Conservation (phyloP, 2,888 invertebrate species). For the Ferdinandea cuprea region DNA sequence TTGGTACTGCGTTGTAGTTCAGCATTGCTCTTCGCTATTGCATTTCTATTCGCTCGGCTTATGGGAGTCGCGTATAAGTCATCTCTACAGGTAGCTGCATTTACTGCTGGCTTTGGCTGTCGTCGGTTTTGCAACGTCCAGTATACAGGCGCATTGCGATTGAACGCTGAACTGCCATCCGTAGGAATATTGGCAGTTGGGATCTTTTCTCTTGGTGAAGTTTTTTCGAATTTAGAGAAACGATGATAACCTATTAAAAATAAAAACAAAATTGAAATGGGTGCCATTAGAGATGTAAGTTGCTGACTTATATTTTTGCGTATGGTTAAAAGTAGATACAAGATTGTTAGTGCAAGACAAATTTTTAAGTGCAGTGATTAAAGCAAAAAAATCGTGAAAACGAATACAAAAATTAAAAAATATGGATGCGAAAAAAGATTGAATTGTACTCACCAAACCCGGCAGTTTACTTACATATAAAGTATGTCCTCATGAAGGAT, state of each 20-base stretch:
- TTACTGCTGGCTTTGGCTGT: slow-evolving; percentile 77
- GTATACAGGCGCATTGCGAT: slow-evolving; percentile 84
- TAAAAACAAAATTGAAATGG: slow-evolving; percentile 22
- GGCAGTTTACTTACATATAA: slow-evolving; percentile 45
- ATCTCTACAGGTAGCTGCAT: slow-evolving; percentile 79
- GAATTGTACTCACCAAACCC: slow-evolving; percentile 56
- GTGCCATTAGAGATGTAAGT: not conserved
- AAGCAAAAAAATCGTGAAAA: slow-evolving; percentile 39
- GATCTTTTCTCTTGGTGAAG: slow-evolving; percentile 40
- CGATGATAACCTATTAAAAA: slow-evolving; percentile 86
- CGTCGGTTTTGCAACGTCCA: slow-evolving; percentile 85
- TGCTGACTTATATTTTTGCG: not conserved
- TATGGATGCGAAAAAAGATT: slow-evolving; percentile 47
- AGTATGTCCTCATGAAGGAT: slow-evolving; percentile 26
- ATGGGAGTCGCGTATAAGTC: slow-evolving; percentile 82
- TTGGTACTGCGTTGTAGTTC: slow-evolving; percentile 77
- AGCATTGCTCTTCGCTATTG: slow-evolving; percentile 57
- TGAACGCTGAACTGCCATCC: slow-evolving; percentile 78
- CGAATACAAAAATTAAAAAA: slow-evolving; percentile 44
- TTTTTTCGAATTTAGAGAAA: slow-evolving; percentile 83
- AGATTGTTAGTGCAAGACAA: slow-evolving; percentile 39
- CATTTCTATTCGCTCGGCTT: slow-evolving; percentile 79
- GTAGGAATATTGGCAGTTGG: slow-evolving; percentile 56
- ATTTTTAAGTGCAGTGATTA: slow-evolving; percentile 59
- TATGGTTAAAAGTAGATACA: slow-evolving; percentile 45